Evolutionary conservation across 2,113 vertebrate species (phyloP), one percentile per base, ranked within the genome.

Genomic region (Rhabdornis inornatus): DNA sequence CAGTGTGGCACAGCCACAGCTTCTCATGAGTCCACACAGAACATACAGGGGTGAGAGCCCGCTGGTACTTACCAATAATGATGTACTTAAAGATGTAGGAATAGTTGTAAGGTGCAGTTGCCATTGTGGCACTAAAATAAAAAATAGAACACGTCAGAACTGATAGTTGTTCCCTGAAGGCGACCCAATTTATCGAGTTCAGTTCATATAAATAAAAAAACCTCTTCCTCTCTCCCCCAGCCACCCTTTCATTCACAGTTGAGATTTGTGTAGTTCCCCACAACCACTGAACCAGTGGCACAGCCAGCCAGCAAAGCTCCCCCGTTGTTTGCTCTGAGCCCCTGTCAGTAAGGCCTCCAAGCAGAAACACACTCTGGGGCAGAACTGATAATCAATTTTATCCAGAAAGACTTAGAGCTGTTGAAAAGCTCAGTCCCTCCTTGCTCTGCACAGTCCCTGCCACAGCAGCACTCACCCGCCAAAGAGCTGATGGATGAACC

Each of bases 81-180:
- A 99, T 99, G 98, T 99, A 99, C 92, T 99, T 99, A 97, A 99
- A 99, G 98, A 99, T 99, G 98, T 99, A 99, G 91, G 99, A 99
- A 94, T 99, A 99, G 98, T 99, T 99, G 98, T 99, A 99, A 74
- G 99, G 99, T 97, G 99, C 99, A 81, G 99, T 99, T 97, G 99
- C 99, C 99, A 99, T 99, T 96, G 98, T 99, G 98, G 98, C 97
- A 94, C 98, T 99, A 93, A 64, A 98, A 98, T 72, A 95, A 83
- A 83, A 77, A 81, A 83, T 0, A 93, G 18, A 94, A 37, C 28
- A 57, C 0, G 15, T 97, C 88, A 95, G 80, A 90, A 78, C 18
- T 22, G 50, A 30, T 49, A 9, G 28, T 71, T 68, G 37, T 23
- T 71, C 49, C 40, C 25, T 24, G 15, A 82, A 65, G 14, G 15